Base-by-base conservation (phyloP, 2,113 vertebrate species). In the Echinops telfairi region DNA sequence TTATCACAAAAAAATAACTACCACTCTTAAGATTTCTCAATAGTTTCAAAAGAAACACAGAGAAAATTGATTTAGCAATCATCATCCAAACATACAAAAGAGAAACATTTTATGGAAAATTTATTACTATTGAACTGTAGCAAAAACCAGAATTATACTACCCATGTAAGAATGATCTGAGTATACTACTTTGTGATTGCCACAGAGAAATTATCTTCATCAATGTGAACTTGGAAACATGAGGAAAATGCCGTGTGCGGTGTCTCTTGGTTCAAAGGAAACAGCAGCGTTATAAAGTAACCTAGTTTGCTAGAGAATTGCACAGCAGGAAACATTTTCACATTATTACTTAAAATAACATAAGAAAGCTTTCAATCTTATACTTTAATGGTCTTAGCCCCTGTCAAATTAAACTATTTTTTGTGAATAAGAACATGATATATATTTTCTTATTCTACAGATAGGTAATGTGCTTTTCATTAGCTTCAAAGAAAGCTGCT, bases 171-270 rank as follows among this genome's bases (percentile, higher is more conserved):
- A 89, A 95, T 94, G 95, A 95, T 97, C 92, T 94, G 10, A 86
- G 88, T 40, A 94, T 96, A 86, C 58, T 97, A 91, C 97, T 95
- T 96, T 93, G 66, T 1, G 62, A 91, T 87, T 98, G 96, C 97
- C 95, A 97, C 20, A 89, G 88, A 9, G 89, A 97, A 98, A 97
- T 94, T 96, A 92, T 94, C 83, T 95, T 94, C 94, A 92, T 84
- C 92, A 91, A 93, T 95, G 84, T 91, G 85, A 98, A 91, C 76
- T 43, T 95, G 83, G 85, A 97, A 92, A 92, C 60, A 80, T 96
- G 84, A 80, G 95, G 80, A 43, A 96, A 94, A 91, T 57, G 0
- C 3, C 94, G 73, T 87, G 31, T 95, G 80, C 91, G 58, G 90
- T 96, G 77, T 53, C 83, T 94, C 78, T 79, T 90, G 83, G 96